phyloP scores from a whole-genome alignment of 2,797 vertebrate species.

The Sebastes diploproa region DNA sequence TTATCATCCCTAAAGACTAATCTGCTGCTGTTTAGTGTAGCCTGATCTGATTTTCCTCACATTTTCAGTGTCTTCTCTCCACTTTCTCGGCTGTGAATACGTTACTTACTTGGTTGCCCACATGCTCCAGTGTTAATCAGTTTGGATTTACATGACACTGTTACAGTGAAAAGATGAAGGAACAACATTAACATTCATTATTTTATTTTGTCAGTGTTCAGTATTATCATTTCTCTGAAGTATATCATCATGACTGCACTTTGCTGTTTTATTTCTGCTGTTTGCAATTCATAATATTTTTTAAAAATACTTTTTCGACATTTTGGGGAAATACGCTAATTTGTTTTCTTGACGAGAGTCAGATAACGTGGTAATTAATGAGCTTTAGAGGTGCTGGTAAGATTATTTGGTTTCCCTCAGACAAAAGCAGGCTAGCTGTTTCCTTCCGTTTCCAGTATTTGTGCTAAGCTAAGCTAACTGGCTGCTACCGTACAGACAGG shows the following conservation, averaged over 20 bases:
- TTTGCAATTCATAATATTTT: neutral
- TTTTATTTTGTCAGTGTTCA: conserved; percentile 10
- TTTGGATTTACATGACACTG: neutral
- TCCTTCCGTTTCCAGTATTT: neutral
- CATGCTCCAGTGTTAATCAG: neutral
- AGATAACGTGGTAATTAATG: neutral
- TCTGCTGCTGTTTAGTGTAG: neutral
- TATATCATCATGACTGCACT: conserved; percentile 17
- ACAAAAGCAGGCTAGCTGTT: neutral
- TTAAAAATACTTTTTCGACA: neutral
- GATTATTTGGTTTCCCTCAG: neutral
- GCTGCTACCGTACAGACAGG: neutral
- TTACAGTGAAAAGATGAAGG: neutral
- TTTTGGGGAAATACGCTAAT: neutral
- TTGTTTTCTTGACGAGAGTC: neutral
- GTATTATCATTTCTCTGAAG: conserved; percentile 30
- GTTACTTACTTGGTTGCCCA: neutral
- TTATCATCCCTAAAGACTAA: neutral
- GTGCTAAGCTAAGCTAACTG: neutral
- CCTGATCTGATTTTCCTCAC: neutral
- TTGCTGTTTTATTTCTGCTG: conserved; percentile 30
- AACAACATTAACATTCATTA: neutral
- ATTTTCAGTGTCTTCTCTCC: neutral
- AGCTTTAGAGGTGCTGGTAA: neutral
- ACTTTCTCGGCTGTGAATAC: neutral